Evolutionary conservation across 92 coral and sea anemone species (phyloP).

Genomic region (Siderastrea siderea): DNA sequence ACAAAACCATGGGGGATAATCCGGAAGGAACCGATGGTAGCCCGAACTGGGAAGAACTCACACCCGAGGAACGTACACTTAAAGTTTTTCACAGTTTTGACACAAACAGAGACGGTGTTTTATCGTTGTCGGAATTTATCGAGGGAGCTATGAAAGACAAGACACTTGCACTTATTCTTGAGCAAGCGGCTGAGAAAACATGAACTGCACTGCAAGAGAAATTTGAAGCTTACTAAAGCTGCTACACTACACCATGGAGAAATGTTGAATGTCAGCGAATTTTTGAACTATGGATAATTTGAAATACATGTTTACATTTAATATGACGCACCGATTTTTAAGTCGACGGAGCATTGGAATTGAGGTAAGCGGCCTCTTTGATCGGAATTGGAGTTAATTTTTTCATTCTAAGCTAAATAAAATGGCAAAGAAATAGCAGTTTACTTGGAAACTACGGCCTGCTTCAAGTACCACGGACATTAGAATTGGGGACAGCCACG

Average conservation of each 20-base stretch:
- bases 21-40: slow-evolving; percentile 77
- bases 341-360: background rate
- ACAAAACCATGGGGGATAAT: slow-evolving; percentile 86
- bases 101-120: slow-evolving; percentile 93
- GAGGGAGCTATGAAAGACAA: slow-evolving; percentile 96
- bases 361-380: background rate
- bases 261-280: background rate
- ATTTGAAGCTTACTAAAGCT: background rate
- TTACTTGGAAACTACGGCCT: background rate
- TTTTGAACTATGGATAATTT: slow-evolving; percentile 1
- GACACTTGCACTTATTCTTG: slow-evolving; percentile 92
- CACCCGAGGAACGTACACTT: slow-evolving; percentile 94
- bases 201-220: background rate
- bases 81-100: slow-evolving; percentile 92
- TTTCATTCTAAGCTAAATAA: background rate
- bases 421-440: background rate
- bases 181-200: slow-evolving; percentile 42
- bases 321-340: too few relatives aligned
- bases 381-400: background rate
- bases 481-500: too few relatives aligned
- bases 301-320: slow-evolving; percentile 8
- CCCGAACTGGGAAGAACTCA: slow-evolving; percentile 90
- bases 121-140: slow-evolving; percentile 91
- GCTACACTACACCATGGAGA: background rate
- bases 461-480: too few relatives aligned